Evolutionary conservation across 2,113 vertebrate genomes (phyloP).

Genomic region (Cephalopterus ornatus): DNA sequence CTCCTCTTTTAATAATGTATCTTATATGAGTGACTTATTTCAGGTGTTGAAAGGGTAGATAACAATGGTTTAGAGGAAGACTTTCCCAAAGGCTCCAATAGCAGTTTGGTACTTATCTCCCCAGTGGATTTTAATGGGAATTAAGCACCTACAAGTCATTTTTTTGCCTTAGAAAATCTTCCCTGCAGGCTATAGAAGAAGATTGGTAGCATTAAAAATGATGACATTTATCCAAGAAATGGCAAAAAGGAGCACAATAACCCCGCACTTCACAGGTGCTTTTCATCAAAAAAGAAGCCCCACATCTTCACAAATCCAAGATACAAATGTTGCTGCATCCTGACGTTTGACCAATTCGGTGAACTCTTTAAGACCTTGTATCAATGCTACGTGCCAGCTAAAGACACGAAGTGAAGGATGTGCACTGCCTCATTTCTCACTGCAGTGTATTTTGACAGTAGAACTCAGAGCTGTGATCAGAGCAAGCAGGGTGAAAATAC

Average conservation of each 20-base stretch:
- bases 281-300: conserved; percentile 46
- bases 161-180: conserved; percentile 46
- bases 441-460: not conserved
- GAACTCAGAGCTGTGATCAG: not conserved
- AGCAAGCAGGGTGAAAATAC: not conserved
- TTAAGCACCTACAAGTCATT: conserved; percentile 48
- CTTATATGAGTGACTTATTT: not conserved
- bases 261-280: conserved; percentile 23
- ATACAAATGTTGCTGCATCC: conserved; percentile 3
- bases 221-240: conserved; percentile 65
- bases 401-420: not conserved
- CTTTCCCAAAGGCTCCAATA: not conserved
- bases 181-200: conserved; percentile 30
- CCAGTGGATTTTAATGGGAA: conserved; percentile 43
- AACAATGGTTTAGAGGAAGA: not conserved
- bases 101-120: conserved; percentile 13
- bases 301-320: conserved; percentile 28
- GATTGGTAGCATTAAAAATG: conserved; percentile 62
- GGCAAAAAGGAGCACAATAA: conserved; percentile 56
- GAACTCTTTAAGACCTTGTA: conserved; percentile 13
- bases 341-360: conserved; percentile 11
- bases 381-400: not conserved
- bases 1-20: conserved; percentile 1
- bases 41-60: not conserved
- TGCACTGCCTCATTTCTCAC: not conserved